Evolutionary conservation across 2,797 vertebrate genomes (phyloP).

Genomic region (Mormyrus hasselquistii): DNA sequence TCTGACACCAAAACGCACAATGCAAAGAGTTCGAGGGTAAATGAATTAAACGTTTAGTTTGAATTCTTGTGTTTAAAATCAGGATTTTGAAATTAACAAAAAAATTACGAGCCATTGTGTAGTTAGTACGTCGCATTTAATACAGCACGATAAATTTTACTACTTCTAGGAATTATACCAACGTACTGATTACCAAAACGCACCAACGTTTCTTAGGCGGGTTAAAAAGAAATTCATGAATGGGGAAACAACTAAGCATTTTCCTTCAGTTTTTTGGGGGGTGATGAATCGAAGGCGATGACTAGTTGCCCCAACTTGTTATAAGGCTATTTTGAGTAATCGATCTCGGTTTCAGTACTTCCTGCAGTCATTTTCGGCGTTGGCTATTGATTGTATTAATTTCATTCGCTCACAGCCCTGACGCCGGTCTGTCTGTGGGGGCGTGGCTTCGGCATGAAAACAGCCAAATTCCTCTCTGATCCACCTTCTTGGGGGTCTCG

Average conservation of each 20-base stretch:
- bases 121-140: neutral
- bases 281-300: slow-evolving; percentile 21
- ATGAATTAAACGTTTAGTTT: slow-evolving; percentile 21
- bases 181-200: neutral
- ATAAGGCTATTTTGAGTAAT: slow-evolving; percentile 43
- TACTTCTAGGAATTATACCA: neutral
- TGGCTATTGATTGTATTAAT: slow-evolving; percentile 57
- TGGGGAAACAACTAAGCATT: slow-evolving; percentile 13
- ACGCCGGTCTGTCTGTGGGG: slow-evolving; percentile 72
- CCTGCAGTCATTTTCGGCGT: slow-evolving; percentile 55
- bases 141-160: neutral
- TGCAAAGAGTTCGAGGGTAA: neutral
- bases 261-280: neutral
- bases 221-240: slow-evolving; percentile 21
- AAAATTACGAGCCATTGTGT: neutral
- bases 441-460: slow-evolving; percentile 48
- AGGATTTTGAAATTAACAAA: neutral
- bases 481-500: slow-evolving; percentile 55
- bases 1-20: neutral
- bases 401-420: slow-evolving; percentile 56
- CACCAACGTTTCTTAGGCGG: neutral
- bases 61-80: slow-evolving; percentile 17
- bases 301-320: slow-evolving; percentile 26
- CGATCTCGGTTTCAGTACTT: slow-evolving; percentile 54
- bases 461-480: slow-evolving; percentile 30